phyloP scores from a whole-genome alignment of 23 tunicate species.

The Styela plicata region DNA sequence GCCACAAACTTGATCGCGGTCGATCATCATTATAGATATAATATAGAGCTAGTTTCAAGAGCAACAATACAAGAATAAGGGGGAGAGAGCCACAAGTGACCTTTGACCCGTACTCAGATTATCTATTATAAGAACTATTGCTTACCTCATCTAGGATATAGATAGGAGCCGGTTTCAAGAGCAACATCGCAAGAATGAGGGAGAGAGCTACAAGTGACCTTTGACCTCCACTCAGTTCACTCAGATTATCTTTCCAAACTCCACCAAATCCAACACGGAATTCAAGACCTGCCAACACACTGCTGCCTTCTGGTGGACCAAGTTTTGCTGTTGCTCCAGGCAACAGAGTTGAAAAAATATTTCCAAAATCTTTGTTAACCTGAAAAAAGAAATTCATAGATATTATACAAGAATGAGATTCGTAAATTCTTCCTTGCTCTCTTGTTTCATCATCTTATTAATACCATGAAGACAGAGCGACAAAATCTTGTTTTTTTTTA shows the following conservation, averaged over 20 bases:
- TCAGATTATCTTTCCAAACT: constrained; percentile 93
- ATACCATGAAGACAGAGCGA: too few relatives aligned
- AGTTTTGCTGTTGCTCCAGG: constrained; percentile 99
- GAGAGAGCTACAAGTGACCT: constrained; percentile 93
- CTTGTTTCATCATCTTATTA: too few relatives aligned
- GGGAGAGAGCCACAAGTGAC: too few relatives aligned
- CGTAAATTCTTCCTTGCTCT: too few relatives aligned
- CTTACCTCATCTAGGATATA: constrained; percentile 95
- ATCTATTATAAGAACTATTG: not conserved
- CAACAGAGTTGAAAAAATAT: constrained; percentile 76
- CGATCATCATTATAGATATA: too few relatives aligned
- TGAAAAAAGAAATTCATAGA: constrained; percentile 9
- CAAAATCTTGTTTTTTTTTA: too few relatives aligned
- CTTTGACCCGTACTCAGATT: too few relatives aligned
- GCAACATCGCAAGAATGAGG: constrained; percentile 86
- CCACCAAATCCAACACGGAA: constrained; percentile 95
- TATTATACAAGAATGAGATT: too few relatives aligned
- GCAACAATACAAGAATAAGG: too few relatives aligned
- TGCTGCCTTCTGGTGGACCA: constrained; percentile 88
- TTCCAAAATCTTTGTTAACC: constrained; percentile 92
- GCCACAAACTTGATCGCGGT: too few relatives aligned
- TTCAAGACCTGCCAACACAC: constrained; percentile 90
- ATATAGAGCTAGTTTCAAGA: too few relatives aligned
- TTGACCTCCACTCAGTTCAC: constrained; percentile 95
- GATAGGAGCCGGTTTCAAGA: constrained; percentile 96